phyloP scores from a whole-genome alignment of 2,113 vertebrate genomes.

The Buteo buteo region DNA sequence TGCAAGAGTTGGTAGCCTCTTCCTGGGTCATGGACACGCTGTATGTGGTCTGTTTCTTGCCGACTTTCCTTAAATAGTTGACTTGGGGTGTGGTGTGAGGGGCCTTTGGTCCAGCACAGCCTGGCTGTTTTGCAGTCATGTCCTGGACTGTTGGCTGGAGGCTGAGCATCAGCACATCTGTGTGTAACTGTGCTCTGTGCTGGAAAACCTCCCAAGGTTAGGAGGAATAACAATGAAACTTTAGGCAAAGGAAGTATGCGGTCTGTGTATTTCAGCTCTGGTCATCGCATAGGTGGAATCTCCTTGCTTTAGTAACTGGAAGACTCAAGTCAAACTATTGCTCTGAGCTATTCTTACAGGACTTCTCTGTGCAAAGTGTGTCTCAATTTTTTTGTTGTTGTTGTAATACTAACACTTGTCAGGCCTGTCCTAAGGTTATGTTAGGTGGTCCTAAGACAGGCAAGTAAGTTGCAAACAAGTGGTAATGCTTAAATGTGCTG shows the following conservation, averaged over 20 bases:
- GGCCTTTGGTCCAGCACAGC: background rate
- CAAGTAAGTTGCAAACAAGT: background rate
- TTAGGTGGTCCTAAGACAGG: background rate
- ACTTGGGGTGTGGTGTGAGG: rapidly evolving
- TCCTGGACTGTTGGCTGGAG: background rate
- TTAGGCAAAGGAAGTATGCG: background rate
- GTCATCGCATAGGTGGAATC: background rate
- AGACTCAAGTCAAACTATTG: background rate
- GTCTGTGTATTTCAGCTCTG: background rate
- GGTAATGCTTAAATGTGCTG: background rate
- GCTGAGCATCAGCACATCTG: background rate
- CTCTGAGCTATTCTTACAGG: background rate
- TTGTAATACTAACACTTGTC: background rate
- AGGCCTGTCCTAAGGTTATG: background rate
- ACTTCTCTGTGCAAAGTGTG: background rate
- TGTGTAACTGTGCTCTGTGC: background rate
- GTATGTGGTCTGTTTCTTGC: background rate
- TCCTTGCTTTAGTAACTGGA: background rate
- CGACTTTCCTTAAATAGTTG: rapidly evolving
- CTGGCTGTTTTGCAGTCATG: background rate
- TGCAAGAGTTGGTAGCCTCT: background rate
- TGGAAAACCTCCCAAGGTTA: background rate
- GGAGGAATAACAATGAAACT: background rate
- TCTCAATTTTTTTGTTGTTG: too few species aligned
- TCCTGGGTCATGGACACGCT: background rate